These are phyloP conservation scores for Sitta europaea DNA, from an alignment of 2,113 vertebrate genomes.

Conservation along the genomic window DNA sequence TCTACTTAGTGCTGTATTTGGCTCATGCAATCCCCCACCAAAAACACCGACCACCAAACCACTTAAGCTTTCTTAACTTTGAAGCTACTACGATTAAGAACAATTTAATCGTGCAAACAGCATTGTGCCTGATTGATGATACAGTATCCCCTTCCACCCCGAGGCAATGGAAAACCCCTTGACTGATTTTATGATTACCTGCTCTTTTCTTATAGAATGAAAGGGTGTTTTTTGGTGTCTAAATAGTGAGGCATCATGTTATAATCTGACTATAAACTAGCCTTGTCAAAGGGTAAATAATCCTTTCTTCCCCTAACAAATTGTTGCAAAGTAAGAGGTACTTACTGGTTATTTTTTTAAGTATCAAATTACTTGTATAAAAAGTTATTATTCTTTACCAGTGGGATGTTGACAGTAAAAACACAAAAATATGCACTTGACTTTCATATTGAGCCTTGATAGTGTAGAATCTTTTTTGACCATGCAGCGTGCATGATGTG, in stretches of 20 bases:
- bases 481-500: not conserved
- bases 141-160: not conserved
- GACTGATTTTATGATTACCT: not conserved
- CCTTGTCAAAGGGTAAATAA: not conserved
- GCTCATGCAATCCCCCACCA: fast-evolving
- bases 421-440: not conserved
- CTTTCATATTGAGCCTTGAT: not conserved
- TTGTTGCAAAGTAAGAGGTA: not conserved
- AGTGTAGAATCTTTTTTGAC: not conserved
- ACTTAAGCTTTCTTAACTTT: not conserved
- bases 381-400: not conserved
- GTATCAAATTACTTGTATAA: not conserved
- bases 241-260: not conserved
- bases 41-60: not conserved
- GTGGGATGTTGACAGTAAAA: not conserved
- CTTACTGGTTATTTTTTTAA: not conserved
- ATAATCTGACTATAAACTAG: not conserved
- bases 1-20: not conserved
- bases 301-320: not conserved
- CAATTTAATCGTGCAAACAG: not conserved
- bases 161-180: not conserved
- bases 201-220: not conserved
- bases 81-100: not conserved
- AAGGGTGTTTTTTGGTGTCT: not conserved
- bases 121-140: not conserved